Percentiles rank a stretch among this genome's conserved stretches.
Evolutionary conservation across 2,113 vertebrate genomes (phyloP).

Genomic region (Trematomus loennbergii): DNA sequence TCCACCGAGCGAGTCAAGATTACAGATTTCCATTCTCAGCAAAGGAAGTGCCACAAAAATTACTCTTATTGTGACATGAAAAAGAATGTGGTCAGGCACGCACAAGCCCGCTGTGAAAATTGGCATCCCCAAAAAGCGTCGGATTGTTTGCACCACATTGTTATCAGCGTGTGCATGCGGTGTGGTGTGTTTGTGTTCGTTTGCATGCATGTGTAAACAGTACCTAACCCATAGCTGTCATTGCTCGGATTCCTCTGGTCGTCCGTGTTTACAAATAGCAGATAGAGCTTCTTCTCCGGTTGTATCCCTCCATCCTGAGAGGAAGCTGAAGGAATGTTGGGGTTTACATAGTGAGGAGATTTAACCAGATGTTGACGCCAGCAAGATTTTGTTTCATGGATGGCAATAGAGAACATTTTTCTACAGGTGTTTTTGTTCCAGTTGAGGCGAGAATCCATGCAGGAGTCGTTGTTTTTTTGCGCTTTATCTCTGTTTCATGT

Average conservation of each 20-base stretch:
- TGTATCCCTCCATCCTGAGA: constrained; percentile 21
- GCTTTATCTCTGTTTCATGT: constrained; percentile 15
- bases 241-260: constrained; percentile 66
- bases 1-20: constrained; percentile 27
- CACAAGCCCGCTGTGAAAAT: constrained; percentile 60
- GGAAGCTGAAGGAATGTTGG: constrained; percentile 49
- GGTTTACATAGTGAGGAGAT: constrained; percentile 18
- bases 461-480: constrained; percentile 11
- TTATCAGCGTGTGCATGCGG: constrained; percentile 44
- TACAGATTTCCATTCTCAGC: constrained; percentile 53
- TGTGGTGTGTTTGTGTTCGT: constrained; percentile 39
- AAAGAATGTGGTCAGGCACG: constrained; percentile 62
- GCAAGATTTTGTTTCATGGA: neutral
- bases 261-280: constrained; percentile 60
- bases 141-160: constrained; percentile 56
- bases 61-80: constrained; percentile 60
- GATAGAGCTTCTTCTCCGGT: constrained; percentile 33
- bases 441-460: constrained; percentile 1
- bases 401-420: constrained; percentile 15
- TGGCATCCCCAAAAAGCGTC: constrained; percentile 27
- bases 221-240: constrained; percentile 60
- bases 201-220: constrained; percentile 61
- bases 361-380: constrained; percentile 20
- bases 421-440: constrained; percentile 1
- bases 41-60: constrained; percentile 63